A percentile compares a stretch with the other conserved stretches of the same genome.
Evolutionary conservation across 2,797 vertebrate species (phyloP).

Genomic region (Cebuella pygmaea): DNA sequence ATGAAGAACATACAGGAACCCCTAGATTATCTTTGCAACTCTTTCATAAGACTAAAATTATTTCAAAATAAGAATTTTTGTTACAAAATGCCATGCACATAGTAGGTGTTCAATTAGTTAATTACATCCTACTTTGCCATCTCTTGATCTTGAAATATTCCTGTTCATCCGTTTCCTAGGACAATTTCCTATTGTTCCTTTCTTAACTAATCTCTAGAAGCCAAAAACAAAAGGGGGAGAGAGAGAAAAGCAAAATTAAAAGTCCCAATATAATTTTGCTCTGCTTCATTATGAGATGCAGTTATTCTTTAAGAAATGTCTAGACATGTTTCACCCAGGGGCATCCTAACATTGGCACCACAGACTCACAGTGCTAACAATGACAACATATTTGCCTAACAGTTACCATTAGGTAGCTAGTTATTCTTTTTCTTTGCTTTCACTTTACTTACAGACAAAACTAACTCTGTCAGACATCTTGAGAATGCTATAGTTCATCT

Average conservation of each 20-base stretch:
- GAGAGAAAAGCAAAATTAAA: not conserved
- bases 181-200: not conserved
- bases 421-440: slow-evolving; percentile 34
- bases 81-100: not conserved
- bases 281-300: not conserved
- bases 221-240: not conserved
- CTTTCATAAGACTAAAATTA: not conserved
- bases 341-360: not conserved
- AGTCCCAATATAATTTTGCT: slow-evolving; percentile 19
- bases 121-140: not conserved
- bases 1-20: not conserved
- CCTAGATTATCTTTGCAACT: not conserved
- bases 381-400: not conserved
- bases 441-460: slow-evolving; percentile 65
- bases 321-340: not conserved
- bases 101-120: not conserved
- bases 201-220: not conserved
- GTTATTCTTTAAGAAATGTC: not conserved
- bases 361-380: not conserved
- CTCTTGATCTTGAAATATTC: not conserved
- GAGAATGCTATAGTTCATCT: slow-evolving; percentile 79
- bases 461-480: slow-evolving; percentile 73
- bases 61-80: not conserved
- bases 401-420: slow-evolving; percentile 7
- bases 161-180: slow-evolving; percentile 4